Base-by-base conservation (phyloP, 2,888 invertebrate genomes). In the Nematopogon swammerdamellus region DNA sequence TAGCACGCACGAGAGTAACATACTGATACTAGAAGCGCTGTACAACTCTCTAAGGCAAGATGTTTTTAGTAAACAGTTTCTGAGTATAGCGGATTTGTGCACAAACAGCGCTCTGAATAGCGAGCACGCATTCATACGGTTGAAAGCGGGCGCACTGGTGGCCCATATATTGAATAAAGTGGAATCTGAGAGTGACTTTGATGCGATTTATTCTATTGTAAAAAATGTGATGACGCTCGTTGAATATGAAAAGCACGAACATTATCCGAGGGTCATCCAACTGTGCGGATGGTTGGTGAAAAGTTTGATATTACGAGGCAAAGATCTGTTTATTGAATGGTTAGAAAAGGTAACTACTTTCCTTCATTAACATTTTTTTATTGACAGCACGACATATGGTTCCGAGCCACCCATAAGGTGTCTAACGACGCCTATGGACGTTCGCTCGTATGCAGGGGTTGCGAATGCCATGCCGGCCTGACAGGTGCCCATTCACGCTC, bases 101-200 rank as follows among this genome's bases (percentile, higher is more conserved):
- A 59, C 71, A 30, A 62, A 65, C 19, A 47, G 79, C 10, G 66
- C 77, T 42, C 57, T 82, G 43, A 58, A 65, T 1, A 68, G 68
- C 57, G 60, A 65, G 0, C 61, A 64, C 53, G 62, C 63, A 4
- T 52, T 62, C 18, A 58, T 75, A 4, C 72, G 72, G 52, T 61
- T 61, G 11, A 73, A 74, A 53, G 73, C 81, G 0, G 80, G 77
- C 58, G 68, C 74, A 53, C 62, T 85, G 49, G 60, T 83, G 49
- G 82, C 84, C 1, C 82, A 84, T 64, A 65, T 86, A 50, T 58
- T 86, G 45, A 86, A 87, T 59, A 86, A 86, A 64, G 70, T 66
- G 1, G 74, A 75, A 20, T 63, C 60, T 48, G 74, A 73, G 1
- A 63, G 66, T 51, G 66, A 62, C 30, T 76, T 77, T 61, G 72